These are phyloP conservation scores for Trichacis sp. DNA, from an alignment of 2,888 invertebrate species.

Conservation along the genomic window DNA sequence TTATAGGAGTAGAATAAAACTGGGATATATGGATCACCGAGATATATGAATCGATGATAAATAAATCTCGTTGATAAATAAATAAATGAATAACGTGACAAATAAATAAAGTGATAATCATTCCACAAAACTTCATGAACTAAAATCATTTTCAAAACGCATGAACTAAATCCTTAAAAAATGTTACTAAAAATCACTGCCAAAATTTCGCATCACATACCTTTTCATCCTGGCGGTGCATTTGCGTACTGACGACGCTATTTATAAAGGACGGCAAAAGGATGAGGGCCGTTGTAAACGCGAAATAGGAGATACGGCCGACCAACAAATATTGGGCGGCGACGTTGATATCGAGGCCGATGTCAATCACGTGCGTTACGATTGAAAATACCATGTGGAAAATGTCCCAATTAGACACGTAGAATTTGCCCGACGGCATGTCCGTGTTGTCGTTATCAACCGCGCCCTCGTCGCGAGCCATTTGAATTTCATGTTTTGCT, in stretches of 20 bases:
- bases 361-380: conserved; percentile 77
- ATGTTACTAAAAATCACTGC: too few relatives aligned
- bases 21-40: too few relatives aligned
- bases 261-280: conserved; percentile 81
- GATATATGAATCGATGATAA: too few relatives aligned
- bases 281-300: conserved; percentile 79
- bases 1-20: too few relatives aligned
- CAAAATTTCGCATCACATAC: conserved; percentile 38
- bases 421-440: conserved; percentile 52
- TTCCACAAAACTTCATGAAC: too few relatives aligned
- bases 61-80: too few relatives aligned
- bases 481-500: conserved; percentile 38
- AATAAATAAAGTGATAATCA: too few relatives aligned
- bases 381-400: conserved; percentile 77
- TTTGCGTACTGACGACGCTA: conserved; percentile 79
- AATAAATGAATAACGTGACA: too few relatives aligned
- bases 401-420: conserved; percentile 73
- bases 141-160: too few relatives aligned
- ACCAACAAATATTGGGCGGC: conserved; percentile 76
- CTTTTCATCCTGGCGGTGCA: conserved; percentile 71
- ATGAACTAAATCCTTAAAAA: too few relatives aligned
- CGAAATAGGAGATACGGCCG: conserved; percentile 74
- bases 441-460: conserved; percentile 53
- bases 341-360: conserved; percentile 78
- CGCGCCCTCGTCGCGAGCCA: conserved; percentile 28